Conservation (phyloP, 2,797 vertebrate species). For the Allochrocebus solatus region DNA sequence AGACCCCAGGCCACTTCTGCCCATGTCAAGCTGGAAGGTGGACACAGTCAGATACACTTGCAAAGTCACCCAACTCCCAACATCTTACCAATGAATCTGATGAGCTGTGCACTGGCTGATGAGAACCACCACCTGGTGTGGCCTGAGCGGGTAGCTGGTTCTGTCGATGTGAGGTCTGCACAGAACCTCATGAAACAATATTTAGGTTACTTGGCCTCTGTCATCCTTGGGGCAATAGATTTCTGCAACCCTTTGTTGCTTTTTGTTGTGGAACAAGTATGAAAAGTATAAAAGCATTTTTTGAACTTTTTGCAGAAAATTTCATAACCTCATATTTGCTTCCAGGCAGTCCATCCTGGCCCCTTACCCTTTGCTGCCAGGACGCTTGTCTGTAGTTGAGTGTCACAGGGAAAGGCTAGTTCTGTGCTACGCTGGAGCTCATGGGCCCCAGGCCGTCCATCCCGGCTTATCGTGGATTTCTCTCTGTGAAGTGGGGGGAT, state of each 20-base stretch:
- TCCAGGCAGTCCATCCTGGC: background rate
- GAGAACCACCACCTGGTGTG: background rate
- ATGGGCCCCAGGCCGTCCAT: fast-evolving
- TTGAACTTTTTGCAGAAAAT: background rate
- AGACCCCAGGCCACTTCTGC: background rate
- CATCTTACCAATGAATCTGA: no score
- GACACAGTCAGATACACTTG: background rate
- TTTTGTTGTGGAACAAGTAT: background rate
- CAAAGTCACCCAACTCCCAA: background rate
- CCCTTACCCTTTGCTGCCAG: background rate
- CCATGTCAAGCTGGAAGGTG: background rate
- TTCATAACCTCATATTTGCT: background rate
- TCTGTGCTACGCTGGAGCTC: background rate
- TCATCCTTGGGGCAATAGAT: background rate
- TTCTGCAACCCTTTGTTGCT: background rate
- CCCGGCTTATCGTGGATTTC: background rate
- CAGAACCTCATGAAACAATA: fast-evolving
- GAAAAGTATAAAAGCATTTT: background rate
- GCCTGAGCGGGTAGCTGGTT: background rate
- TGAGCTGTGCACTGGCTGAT: background rate
- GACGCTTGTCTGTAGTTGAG: background rate
- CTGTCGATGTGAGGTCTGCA: background rate
- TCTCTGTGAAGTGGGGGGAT: background rate
- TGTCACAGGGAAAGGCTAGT: background rate
- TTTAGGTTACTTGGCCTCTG: background rate